Conservation (phyloP, 2,113 vertebrate species). For the Pogonocichla stellata region DNA sequence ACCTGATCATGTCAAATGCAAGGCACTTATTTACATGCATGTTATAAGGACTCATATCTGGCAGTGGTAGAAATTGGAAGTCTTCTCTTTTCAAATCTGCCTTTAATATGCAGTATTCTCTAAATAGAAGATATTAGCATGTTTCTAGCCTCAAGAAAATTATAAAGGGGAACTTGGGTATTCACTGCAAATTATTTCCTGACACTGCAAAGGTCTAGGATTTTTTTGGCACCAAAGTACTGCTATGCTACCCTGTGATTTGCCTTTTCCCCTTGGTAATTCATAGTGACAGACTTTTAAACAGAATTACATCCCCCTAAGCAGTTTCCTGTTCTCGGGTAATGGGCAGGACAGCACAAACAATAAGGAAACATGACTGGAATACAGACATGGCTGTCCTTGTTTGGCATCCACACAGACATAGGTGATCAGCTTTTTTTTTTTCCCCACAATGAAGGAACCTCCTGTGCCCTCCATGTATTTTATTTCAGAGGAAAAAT, state of each 20-base stretch:
- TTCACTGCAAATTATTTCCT: slow-evolving; percentile 38
- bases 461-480: background rate
- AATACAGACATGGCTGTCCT: slow-evolving; percentile 4
- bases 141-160: background rate
- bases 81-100: background rate
- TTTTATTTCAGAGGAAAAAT: background rate
- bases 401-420: background rate
- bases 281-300: slow-evolving; percentile 54
- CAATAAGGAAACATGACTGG: slow-evolving; percentile 21
- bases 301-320: slow-evolving; percentile 48
- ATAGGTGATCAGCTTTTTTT: background rate
- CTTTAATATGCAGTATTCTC: background rate
- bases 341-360: slow-evolving; percentile 2
- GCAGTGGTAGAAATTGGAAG: background rate
- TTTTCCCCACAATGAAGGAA: background rate
- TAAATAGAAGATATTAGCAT: background rate
- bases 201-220: background rate
- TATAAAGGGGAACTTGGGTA: background rate
- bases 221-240: slow-evolving; percentile 8
- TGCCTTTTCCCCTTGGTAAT: background rate
- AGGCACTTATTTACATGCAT: background rate
- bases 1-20: background rate
- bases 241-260: slow-evolving; percentile 3
- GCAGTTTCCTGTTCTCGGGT: background rate
- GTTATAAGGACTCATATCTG: background rate